Conservation (phyloP, 2,797 vertebrate genomes). For the Sebastiscus tertius region DNA sequence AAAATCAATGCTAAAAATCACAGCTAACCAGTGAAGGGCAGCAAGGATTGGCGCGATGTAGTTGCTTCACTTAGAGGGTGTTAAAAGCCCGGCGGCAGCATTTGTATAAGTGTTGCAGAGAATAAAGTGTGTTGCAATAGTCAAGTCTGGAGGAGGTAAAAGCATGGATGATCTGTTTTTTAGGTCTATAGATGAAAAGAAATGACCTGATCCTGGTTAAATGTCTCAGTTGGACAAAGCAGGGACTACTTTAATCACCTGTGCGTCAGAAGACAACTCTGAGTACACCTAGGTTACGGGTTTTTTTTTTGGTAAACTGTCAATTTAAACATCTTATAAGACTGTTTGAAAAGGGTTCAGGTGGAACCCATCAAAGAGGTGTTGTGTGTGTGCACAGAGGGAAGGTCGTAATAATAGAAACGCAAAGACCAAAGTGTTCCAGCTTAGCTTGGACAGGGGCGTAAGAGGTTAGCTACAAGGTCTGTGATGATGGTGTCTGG, state of each 20-base stretch:
- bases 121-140: neutral
- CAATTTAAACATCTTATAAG: conserved; percentile 6
- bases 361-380: neutral
- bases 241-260: neutral
- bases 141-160: neutral
- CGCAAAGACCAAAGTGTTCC: neutral
- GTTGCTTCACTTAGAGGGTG: neutral
- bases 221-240: neutral
- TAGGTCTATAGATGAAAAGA: neutral
- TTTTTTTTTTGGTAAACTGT: neutral
- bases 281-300: neutral
- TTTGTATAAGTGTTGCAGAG: neutral
- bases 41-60: neutral
- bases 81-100: neutral
- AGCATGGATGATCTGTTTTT: neutral
- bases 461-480: conserved; percentile 1
- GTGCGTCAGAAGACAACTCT: neutral
- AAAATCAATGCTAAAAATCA: neutral
- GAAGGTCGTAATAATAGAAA: neutral
- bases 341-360: neutral
- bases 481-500: neutral
- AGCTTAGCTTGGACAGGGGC: neutral
- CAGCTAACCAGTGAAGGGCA: neutral
- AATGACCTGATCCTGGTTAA: neutral
- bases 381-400: neutral